Percentiles rank a stretch among this genome's conserved stretches.
Conservation (phyloP, 2,113 vertebrate species). For the Sinocyclocheilus anophthalmus region DNA sequence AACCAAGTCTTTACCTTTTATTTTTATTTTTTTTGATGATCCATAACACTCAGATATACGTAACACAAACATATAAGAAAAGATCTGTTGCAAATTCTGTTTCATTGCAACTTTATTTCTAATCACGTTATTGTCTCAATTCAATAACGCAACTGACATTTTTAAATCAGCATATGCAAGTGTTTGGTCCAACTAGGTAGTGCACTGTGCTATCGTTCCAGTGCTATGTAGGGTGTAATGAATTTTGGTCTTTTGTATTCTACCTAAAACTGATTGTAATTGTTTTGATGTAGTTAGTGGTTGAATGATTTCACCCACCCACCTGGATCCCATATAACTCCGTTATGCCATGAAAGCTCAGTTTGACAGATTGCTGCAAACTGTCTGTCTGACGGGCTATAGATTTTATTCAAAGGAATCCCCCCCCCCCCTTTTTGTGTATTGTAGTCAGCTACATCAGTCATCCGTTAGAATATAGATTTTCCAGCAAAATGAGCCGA, state of each 20-base stretch:
- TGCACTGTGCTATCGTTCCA: no score
- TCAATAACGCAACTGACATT: neutral
- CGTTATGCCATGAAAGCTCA: neutral
- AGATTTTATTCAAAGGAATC: neutral
- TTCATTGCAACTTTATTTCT: neutral
- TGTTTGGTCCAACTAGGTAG: neutral
- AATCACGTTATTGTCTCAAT: neutral
- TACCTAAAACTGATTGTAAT: neutral
- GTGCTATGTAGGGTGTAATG: neutral
- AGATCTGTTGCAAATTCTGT: neutral
- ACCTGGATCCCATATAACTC: neutral
- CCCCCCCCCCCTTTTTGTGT: neutral
- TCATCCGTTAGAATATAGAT: neutral
- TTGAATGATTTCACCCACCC: neutral
- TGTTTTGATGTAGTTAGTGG: neutral
- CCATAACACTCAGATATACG: no score
- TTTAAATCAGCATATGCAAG: neutral
- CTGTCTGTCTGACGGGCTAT: neutral
- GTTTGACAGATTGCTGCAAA: slow-evolving; percentile 1
- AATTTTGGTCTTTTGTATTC: neutral
- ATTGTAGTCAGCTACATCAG: neutral
- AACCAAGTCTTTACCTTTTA: no score
- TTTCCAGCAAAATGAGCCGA: neutral
- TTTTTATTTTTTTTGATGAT: no score
- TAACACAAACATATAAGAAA: neutral